Evolutionary conservation across 2,797 vertebrate species (phyloP), one percentile per base, ranked within the genome.

Genomic region (Parauchenoglanis ngamensis): DNA sequence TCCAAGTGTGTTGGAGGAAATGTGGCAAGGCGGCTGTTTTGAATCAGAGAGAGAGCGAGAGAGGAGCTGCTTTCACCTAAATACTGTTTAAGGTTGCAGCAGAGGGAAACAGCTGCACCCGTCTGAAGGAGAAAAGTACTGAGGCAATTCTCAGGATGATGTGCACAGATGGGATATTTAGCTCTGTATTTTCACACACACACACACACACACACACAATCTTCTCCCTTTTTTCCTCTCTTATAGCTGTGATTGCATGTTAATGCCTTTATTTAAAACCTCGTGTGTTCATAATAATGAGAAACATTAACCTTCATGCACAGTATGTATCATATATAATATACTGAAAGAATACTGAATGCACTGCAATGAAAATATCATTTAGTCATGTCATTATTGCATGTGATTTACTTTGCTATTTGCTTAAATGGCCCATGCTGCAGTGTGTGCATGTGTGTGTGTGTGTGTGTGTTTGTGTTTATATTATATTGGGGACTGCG

Each of bases 1-100:
- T 61, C 12, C 21, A 17, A 61, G 78, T 80, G 78, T 15, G 5
- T 61, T 80, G 35, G 56, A 61, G 57, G 57, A 80, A 80, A 80
- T 80, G 57, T 80, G 57, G 61, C 21, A 80, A 80, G 44, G 44
- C 4, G 44, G 59, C 63, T 82, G 40, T 63, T 63, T 63, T 59
- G 31, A 80, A 35, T 15, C 35, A 63, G 35, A 80, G 77, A 80
- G 3, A 40, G 10, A 79, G 28, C 12, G 76, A 57, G 28, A 31
- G 28, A 35, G 57, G 12, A 6, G 77, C 28, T 61, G 82, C 35
- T 25, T 61, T 86, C 57, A 72, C 61, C 19, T 86, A 56, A 85
- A 78, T 70, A 86, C 44, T 75, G 78, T 83, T 79, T 81, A 88
- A 86, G 86, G 86, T 84, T 86, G 80, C 84, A 78, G 84, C 46